Evolutionary conservation across 2,888 invertebrate genomes (phyloP).

Genomic region (Lycophotia porphyrea): DNA sequence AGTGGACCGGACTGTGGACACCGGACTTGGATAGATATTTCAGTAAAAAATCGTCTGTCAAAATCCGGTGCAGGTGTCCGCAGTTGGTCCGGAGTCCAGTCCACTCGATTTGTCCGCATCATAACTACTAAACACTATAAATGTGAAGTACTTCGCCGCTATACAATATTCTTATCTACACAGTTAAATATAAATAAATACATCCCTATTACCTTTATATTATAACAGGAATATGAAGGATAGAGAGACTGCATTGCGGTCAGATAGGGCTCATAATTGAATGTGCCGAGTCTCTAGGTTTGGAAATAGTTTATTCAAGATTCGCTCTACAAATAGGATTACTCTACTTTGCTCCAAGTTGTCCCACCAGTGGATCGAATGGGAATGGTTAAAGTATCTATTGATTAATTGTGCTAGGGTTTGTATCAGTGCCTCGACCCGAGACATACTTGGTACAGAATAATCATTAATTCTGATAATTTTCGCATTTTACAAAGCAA

Average conservation of each 20-base stretch:
- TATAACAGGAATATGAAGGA: constrained; percentile 81
- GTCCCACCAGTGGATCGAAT: not conserved
- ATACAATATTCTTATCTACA: constrained; percentile 46
- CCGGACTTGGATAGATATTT: not conserved
- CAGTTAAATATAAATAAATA: constrained; percentile 49
- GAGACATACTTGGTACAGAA: too few species aligned
- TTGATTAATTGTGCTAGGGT: too few species aligned
- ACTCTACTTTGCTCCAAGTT: not conserved
- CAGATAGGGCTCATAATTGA: constrained; percentile 14
- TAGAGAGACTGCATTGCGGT: constrained; percentile 71
- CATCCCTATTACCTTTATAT: constrained; percentile 84
- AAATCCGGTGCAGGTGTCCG: not conserved
- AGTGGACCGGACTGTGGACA: not conserved
- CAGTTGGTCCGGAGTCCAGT: not conserved
- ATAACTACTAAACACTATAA: constrained; percentile 35
- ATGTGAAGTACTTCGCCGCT: constrained; percentile 41
- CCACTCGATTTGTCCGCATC: not conserved
- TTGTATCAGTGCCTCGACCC: too few species aligned
- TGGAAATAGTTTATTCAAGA: not conserved
- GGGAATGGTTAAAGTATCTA: too few species aligned
- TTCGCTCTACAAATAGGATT: not conserved
- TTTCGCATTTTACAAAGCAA: too few species aligned
- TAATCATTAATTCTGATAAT: too few species aligned
- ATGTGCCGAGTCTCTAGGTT: not conserved
- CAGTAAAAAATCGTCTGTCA: not conserved